These are phyloP conservation scores for Clarias gariepinus DNA, from an alignment of 2,113 vertebrate genomes.

Conservation along the genomic window DNA sequence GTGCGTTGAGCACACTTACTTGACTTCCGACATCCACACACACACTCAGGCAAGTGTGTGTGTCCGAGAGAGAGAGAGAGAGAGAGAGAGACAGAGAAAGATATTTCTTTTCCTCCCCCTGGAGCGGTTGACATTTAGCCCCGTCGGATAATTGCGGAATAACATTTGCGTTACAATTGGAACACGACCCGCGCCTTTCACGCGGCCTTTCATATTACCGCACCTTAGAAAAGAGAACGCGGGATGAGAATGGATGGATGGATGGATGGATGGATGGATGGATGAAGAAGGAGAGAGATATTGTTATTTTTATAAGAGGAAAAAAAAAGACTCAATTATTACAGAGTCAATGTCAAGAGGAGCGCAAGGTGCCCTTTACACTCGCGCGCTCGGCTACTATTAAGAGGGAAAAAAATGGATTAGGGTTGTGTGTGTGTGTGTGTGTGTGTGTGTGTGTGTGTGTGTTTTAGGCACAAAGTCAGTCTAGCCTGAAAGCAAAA, in stretches of 20 bases:
- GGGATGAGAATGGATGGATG: not conserved
- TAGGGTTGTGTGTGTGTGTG: constrained; percentile 69
- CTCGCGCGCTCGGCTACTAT: constrained; percentile 82
- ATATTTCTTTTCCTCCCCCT: constrained; percentile 74
- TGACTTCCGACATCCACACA: constrained; percentile 58
- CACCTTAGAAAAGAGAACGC: constrained; percentile 10
- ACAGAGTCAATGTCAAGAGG: constrained; percentile 86
- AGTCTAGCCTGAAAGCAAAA: constrained; percentile 81
- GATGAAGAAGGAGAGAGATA: constrained; percentile 16
- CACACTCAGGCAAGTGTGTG: constrained; percentile 15
- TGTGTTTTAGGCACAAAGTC: constrained; percentile 76
- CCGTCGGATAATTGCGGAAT: constrained; percentile 94
- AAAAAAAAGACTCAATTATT: constrained; percentile 72
- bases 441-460: constrained; percentile 52
- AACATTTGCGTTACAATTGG: constrained; percentile 97
- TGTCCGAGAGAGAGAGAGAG: not conserved
- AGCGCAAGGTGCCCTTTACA: constrained; percentile 85
- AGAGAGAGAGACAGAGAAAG: constrained; percentile 29
- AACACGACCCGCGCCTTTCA: constrained; percentile 90
- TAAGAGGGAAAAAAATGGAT: constrained; percentile 82
- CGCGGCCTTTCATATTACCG: constrained; percentile 87
- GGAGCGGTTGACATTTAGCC: constrained; percentile 94
- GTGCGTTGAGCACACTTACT: constrained; percentile 59
- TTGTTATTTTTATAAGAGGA: constrained; percentile 65
- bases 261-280: not conserved